Conservation (phyloP, 2,797 vertebrate species). For the Selene dorsalis region DNA sequence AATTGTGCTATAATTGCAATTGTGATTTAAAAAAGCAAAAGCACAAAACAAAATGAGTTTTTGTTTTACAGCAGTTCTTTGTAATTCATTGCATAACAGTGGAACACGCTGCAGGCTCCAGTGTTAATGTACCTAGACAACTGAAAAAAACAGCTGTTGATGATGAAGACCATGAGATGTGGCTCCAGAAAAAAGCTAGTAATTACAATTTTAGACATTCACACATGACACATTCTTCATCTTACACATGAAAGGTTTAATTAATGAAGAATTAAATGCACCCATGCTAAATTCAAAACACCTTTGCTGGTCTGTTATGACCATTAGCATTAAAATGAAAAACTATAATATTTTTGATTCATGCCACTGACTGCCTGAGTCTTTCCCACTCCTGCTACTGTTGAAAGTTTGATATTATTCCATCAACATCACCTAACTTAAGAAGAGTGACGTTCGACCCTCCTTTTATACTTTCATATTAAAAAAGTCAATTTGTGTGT, state of each 20-base stretch:
- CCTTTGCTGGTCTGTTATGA: neutral
- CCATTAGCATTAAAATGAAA: too few relatives aligned
- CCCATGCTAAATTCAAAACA: neutral
- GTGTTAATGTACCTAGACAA: neutral
- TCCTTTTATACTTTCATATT: too few relatives aligned
- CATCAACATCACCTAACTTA: too few relatives aligned
- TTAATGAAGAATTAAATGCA: neutral
- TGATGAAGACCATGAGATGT: neutral
- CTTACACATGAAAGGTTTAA: neutral
- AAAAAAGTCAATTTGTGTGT: neutral
- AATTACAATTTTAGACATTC: neutral
- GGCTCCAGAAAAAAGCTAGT: neutral
- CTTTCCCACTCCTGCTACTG: neutral
- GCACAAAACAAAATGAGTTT: neutral
- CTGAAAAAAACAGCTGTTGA: conserved; percentile 7
- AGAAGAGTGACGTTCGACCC: too few relatives aligned
- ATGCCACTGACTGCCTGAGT: neutral
- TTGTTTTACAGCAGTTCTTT: neutral
- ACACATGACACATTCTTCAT: neutral
- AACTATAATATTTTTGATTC: neutral
- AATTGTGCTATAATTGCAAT: neutral
- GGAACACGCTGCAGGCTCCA: neutral
- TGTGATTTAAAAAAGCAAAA: neutral
- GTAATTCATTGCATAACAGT: neutral
- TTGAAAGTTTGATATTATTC: neutral